Conservation (phyloP, 2,888 invertebrate genomes). For the Acleris sparsana region DNA sequence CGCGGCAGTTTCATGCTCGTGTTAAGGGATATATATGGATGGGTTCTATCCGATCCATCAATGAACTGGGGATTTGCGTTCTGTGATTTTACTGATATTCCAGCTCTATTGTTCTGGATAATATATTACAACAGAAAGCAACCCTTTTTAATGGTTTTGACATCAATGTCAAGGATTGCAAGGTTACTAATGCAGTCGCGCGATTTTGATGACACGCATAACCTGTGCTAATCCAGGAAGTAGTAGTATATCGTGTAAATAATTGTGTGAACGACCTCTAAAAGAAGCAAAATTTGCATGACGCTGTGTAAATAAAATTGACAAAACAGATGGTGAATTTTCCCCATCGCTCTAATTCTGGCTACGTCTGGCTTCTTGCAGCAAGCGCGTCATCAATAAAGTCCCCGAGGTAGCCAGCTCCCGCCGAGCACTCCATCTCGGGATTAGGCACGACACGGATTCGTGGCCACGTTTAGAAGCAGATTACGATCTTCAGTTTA, state of each 20-base stretch:
- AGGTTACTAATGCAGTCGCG: too few relatives aligned
- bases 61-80: constrained; percentile 24
- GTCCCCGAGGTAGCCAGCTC: constrained; percentile 44
- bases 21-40: constrained; percentile 31
- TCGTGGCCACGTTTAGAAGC: constrained; percentile 64
- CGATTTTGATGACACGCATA: too few relatives aligned
- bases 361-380: constrained; percentile 27
- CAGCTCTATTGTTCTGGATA: background rate
- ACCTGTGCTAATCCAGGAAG: background rate
- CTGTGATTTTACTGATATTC: constrained; percentile 21
- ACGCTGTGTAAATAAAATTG: background rate
- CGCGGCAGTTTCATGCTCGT: constrained; percentile 28
- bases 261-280: too few relatives aligned
- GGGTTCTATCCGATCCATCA: constrained; percentile 31
- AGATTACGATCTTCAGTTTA: constrained; percentile 72
- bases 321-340: constrained; percentile 15
- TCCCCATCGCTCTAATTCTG: constrained; percentile 18
- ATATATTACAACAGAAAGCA: background rate
- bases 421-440: constrained; percentile 66
- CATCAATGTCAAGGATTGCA: too few relatives aligned
- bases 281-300: background rate
- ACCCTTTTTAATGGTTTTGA: too few relatives aligned
- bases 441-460: constrained; percentile 60
- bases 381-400: constrained; percentile 47
- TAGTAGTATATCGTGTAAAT: too few relatives aligned